Evolutionary conservation across 2,888 invertebrate genomes (phyloP).

Genomic region (Acanthosoma haemorrhoidale): DNA sequence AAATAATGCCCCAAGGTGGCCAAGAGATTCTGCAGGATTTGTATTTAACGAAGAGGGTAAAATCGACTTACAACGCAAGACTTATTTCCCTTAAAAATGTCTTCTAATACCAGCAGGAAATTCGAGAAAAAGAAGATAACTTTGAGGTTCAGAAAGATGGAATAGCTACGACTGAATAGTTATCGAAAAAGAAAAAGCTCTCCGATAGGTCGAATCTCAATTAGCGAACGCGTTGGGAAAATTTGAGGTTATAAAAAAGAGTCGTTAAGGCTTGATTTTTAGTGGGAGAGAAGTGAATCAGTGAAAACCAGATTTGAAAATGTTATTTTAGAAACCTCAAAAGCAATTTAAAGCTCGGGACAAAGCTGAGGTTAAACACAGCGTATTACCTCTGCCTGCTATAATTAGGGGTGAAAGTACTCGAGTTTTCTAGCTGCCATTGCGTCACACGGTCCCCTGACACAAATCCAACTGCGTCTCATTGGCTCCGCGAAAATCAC

Average conservation of each 20-base stretch:
- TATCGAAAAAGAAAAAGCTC: background rate
- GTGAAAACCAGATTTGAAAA: background rate
- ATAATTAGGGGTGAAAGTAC: conserved; percentile 22
- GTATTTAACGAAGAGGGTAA: no score
- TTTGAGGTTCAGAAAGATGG: no score
- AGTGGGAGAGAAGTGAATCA: background rate
- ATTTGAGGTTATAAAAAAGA: no score
- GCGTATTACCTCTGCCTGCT: background rate
- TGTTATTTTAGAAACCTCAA: background rate
- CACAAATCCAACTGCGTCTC: background rate
- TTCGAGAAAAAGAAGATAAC: no score
- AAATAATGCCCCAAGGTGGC: no score
- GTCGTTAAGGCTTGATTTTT: background rate
- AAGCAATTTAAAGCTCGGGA: background rate
- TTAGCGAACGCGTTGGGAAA: background rate
- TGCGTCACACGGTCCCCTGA: conserved; percentile 20
- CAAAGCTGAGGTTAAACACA: background rate
- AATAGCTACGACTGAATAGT: no score
- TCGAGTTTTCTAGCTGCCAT: conserved; percentile 13
- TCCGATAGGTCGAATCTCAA: background rate
- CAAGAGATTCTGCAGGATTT: no score
- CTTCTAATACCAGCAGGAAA: no score
- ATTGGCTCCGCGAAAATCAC: background rate
- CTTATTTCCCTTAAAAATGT: no score
- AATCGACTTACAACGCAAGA: no score